These are phyloP conservation scores for Tenthredo notha DNA, from an alignment of 2,888 invertebrate genomes.

Conservation along the genomic window DNA sequence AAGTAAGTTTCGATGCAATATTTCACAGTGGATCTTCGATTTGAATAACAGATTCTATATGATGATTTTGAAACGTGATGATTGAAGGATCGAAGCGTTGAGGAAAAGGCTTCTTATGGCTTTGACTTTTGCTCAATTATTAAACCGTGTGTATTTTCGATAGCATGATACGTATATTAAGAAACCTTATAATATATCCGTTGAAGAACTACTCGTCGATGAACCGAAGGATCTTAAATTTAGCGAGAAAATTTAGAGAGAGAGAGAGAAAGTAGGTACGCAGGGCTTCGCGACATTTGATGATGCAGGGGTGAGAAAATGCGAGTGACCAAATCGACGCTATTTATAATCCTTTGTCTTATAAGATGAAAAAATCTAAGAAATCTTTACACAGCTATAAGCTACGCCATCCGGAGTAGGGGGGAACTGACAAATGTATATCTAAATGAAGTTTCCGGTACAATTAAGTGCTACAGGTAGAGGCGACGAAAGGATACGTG, in stretches of 20 bases:
- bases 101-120: background rate
- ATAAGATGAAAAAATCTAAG: background rate
- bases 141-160: background rate
- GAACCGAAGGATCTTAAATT: background rate
- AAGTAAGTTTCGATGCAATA: too few relatives aligned
- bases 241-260: background rate
- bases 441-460: slow-evolving; percentile 34
- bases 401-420: background rate
- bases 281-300: background rate
- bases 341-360: background rate
- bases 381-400: background rate
- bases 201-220: background rate
- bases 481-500: slow-evolving; percentile 37
- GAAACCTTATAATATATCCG: background rate
- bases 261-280: background rate
- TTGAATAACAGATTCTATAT: too few relatives aligned
- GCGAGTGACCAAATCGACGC: background rate
- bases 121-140: background rate
- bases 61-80: background rate
- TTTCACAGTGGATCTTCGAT: too few relatives aligned
- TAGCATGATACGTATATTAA: too few relatives aligned
- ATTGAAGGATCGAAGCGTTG: background rate
- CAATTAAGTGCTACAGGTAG: slow-evolving; percentile 30
- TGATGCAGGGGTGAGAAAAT: background rate
- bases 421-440: slow-evolving; percentile 15